Percentiles rank a stretch among this genome's conserved stretches.
phyloP scores from a whole-genome alignment of 2,888 invertebrate genomes.

The Therioaphis trifolii region DNA sequence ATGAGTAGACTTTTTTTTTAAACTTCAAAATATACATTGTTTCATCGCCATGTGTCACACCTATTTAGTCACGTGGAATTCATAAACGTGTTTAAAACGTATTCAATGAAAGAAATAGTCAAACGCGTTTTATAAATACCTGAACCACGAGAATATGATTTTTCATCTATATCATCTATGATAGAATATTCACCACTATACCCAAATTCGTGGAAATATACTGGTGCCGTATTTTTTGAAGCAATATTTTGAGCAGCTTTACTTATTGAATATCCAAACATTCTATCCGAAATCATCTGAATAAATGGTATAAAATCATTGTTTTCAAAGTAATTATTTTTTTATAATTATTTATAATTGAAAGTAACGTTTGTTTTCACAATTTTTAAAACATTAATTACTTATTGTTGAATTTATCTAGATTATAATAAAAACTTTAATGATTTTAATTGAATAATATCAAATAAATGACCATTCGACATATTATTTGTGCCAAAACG shows the following conservation, averaged over 20 bases:
- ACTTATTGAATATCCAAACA: conserved; percentile 66
- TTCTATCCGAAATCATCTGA: conserved; percentile 67
- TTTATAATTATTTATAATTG: no score
- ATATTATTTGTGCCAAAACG: neutral
- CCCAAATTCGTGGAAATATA: conserved; percentile 67
- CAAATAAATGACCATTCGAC: no score
- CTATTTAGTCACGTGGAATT: conserved; percentile 65
- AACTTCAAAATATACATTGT: conserved; percentile 64
- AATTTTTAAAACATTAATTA: no score
- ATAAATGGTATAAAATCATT: neutral
- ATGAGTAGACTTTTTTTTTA: conserved; percentile 67
- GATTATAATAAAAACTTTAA: no score
- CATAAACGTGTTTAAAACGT: conserved; percentile 73
- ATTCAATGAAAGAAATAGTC: conserved; percentile 69
- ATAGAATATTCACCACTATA: conserved; percentile 66
- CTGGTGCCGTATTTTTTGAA: conserved; percentile 64
- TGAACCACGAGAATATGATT: neutral
- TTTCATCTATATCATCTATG: conserved; percentile 66
- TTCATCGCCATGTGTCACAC: conserved; percentile 66
- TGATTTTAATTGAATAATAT: no score
- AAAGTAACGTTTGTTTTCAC: no score
- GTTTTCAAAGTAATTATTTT: no score
- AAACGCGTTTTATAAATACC: neutral
- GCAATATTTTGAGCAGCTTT: conserved; percentile 66
- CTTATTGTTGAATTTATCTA: no score